Evolutionary conservation across 2,888 invertebrate genomes (phyloP).

Genomic region (Pachydiplax longipennis): DNA sequence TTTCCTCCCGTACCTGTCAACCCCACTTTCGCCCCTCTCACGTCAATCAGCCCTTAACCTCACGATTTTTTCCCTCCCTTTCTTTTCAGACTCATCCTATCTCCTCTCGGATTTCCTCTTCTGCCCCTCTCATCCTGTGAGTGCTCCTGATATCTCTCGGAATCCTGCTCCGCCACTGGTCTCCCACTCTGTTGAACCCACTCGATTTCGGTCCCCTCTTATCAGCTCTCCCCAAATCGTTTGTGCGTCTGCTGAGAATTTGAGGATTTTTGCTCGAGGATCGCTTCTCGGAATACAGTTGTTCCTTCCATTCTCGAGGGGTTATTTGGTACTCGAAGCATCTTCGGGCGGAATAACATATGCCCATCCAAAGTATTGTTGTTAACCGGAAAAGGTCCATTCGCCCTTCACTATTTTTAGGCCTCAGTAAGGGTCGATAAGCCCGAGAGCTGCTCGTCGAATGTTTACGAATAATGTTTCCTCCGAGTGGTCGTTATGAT

Average conservation of each 20-base stretch:
- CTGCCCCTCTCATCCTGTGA: neutral
- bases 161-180: neutral
- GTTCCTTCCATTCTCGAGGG: constrained; percentile 7
- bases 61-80: neutral
- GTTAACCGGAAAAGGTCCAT: neutral
- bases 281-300: neutral
- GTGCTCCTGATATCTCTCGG: neutral
- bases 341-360: neutral
- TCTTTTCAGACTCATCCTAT: neutral
- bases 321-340: neutral
- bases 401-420: neutral
- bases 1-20: neutral
- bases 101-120: neutral
- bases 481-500: no score
- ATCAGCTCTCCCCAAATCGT: constrained; percentile 11
- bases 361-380: neutral
- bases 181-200: neutral
- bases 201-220: neutral
- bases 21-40: neutral
- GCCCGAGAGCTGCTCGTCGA: no score
- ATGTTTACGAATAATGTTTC: no score
- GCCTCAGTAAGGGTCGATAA: no score
- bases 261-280: neutral
- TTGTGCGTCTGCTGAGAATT: constrained; percentile 10
- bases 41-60: neutral